A percentile compares a stretch with the other conserved stretches of the same genome.
Conservation (phyloP, 2,113 vertebrate genomes). For the Oceanites oceanicus region DNA sequence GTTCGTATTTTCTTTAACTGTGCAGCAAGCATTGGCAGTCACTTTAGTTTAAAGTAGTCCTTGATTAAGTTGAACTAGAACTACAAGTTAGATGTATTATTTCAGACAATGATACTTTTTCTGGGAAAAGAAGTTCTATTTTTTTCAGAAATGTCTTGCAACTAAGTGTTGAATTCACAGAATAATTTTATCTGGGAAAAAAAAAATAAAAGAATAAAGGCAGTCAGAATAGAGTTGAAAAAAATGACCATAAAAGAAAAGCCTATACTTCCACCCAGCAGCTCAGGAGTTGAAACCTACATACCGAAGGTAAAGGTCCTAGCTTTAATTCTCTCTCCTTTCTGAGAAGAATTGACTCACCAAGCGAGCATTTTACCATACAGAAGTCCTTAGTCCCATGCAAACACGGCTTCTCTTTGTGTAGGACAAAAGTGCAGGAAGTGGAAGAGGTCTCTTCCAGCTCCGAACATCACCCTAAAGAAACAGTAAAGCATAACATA, state of each 20-base stretch:
- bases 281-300: background rate
- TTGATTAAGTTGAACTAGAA: background rate
- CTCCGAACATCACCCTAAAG: background rate
- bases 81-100: background rate
- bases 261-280: background rate
- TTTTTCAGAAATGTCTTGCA: background rate
- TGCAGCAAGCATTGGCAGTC: background rate
- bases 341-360: background rate
- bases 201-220: rapidly evolving
- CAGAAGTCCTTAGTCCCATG: background rate
- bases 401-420: background rate
- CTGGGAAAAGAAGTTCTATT: background rate
- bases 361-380: rapidly evolving
- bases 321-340: background rate
- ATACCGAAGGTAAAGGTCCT: background rate
- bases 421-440: background rate
- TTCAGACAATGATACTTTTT: background rate
- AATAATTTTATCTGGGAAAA: background rate
- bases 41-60: background rate
- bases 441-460: background rate
- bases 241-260: background rate
- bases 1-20: background rate
- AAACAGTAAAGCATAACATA: background rate
- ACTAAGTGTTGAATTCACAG: background rate
- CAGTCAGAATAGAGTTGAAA: background rate